Percentiles rank a stretch among this genome's conserved stretches.
These are phyloP conservation scores for Limosa lapponica DNA, from an alignment of 2,797 vertebrate genomes.

Conservation along the genomic window DNA sequence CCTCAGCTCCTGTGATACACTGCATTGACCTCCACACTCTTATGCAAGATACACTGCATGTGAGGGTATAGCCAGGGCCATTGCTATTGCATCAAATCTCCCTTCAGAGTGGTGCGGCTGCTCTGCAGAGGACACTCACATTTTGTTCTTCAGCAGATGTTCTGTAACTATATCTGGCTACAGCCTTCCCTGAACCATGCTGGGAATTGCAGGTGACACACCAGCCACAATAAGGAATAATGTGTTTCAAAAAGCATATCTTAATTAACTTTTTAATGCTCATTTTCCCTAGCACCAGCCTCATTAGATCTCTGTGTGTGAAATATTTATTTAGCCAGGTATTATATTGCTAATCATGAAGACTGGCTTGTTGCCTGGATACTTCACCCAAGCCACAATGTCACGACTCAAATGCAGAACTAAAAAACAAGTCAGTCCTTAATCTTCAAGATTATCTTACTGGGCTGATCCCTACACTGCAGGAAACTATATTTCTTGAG, in stretches of 20 bases:
- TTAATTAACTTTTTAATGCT: constrained; percentile 53
- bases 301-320: neutral
- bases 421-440: constrained; percentile 13
- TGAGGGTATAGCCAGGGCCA: neutral
- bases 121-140: neutral
- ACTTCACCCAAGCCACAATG: constrained; percentile 37
- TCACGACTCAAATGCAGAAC: constrained; percentile 11
- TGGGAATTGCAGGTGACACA: neutral
- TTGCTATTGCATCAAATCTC: neutral
- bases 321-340: constrained; percentile 51
- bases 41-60: neutral
- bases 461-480: neutral
- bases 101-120: neutral
- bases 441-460: neutral
- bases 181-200: neutral
- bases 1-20: neutral
- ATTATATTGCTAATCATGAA: constrained; percentile 26
- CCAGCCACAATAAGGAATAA: neutral
- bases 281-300: neutral
- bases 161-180: constrained; percentile 44
- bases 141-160: constrained; percentile 57
- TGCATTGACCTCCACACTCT: constrained; percentile 5
- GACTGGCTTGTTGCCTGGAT: constrained; percentile 57
- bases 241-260: neutral
- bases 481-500: neutral